Evolutionary conservation across 2,888 invertebrate genomes (phyloP), one percentile per base, ranked within the genome.

Genomic region (Ophion ellenae): DNA sequence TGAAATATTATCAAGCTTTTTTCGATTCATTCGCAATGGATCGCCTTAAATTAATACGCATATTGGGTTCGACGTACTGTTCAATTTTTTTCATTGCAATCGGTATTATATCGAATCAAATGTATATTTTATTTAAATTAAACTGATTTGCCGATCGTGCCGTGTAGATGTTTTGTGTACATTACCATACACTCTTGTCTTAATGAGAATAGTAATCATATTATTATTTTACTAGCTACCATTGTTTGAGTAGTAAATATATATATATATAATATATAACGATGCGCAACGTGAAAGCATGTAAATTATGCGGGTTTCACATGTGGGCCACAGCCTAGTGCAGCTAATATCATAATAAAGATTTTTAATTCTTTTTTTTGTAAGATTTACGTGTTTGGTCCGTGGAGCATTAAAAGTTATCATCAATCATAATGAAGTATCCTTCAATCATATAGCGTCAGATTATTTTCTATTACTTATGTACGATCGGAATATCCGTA

Each of bases 361-460:
- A 87, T 86, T 89, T 61, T 61, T 61, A 32, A 36, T 84, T 75
- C 53, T 79, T 70, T 47, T 78, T 70, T 63, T 79, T 53, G 78
- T 91, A 92, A 89, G 89, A 90, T 90, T 86, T 90, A 90, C 87
- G 89, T 90, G 88, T 81, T 88, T 92, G 93, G 93, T 93, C 93
- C 93, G 92, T 92, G 90, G 91, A 91, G 90, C 89, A 88, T 92
- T 90, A 89, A 90, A 92, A 88, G 87, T 90, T 90, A 91, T 90
- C 90, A 89, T 89, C 86, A 85, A 91, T 90, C 24, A 75, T 84
- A 84, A 85, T 87, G 20, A 78, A 53, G 53, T 84, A 84, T 87
- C 53, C 57, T 66, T 86, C 79, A 83, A 85, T 87, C 78, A 81
- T 75, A 66, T 89, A 90, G 89, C 90, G 85, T 86, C 85, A 32